Base-by-base conservation (phyloP, 2,888 invertebrate species). In the Cerastoderma edule region DNA sequence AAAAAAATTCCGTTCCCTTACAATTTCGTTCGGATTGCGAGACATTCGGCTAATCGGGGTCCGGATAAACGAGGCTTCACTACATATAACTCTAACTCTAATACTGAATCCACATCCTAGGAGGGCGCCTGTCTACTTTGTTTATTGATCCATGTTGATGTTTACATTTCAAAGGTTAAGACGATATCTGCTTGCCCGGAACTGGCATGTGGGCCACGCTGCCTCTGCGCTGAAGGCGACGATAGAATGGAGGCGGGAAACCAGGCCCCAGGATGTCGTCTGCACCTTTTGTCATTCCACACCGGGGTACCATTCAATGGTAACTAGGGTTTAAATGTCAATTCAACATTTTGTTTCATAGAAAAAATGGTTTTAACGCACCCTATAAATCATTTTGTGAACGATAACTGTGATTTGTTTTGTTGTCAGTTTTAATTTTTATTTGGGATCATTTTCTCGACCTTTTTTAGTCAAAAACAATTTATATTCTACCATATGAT, bases 231-330 rank as follows among this genome's bases (percentile, higher is more conserved):
- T 92, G 28, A 85, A 78, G 57, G 83, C 78, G 1, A 89, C 92
- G 1, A 79, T 92, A 6, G 90, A 91, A 70, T 92, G 91, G 86
- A 78, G 92, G 4, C 76, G 90, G 28, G 74, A 83, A 66, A 83
- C 79, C n/a, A 83, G 83, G 33, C 91, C 92, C 3, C 78, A 88
- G 22, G 67, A 77, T 22, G 67, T 87, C 33, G 89, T 91, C 74
- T 92, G 92, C 72, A 75, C 74, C 6, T 92, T 87, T 86, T 92
- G 92, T 80, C 89, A 90, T 46, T 85, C 87, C 6, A 83, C 81
- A 35, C 91, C 92, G 8, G 92, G 92, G 1, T 89, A 73, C 69
- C 92, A 92, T 80, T 87, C 89, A 56, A 90, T 92, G 88, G 92
- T 91, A 76, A 72, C 54, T 22, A 24, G 54, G 1, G 6, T 13